A percentile compares a stretch with the other conserved stretches of the same genome.
These are phyloP conservation scores for Nemapogon koenigi DNA, from an alignment of 2,888 invertebrate genomes.

Conservation along the genomic window DNA sequence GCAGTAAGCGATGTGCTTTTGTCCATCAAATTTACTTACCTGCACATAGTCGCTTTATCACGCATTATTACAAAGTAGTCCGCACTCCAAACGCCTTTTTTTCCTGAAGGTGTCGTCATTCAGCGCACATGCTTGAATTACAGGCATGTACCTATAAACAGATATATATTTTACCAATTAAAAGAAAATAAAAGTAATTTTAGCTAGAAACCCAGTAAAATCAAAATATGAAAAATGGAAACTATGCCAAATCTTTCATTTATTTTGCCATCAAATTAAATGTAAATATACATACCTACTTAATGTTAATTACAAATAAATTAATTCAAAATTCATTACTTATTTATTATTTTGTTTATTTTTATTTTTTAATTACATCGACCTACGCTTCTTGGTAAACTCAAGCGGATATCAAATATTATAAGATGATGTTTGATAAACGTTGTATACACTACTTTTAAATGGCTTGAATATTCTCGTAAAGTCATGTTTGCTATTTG, in stretches of 20 bases:
- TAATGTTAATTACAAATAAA: not conserved
- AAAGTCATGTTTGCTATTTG: too few species aligned
- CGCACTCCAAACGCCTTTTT: slow-evolving; percentile 31
- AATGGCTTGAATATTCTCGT: too few species aligned
- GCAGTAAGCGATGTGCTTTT: slow-evolving; percentile 43
- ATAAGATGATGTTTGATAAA: too few species aligned
- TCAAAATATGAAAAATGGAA: too few species aligned
- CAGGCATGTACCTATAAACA: slow-evolving; percentile 5
- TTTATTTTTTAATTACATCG: slow-evolving; percentile 1
- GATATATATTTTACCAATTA: too few species aligned
- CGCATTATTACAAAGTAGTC: slow-evolving; percentile 58
- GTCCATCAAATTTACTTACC: slow-evolving; percentile 24
- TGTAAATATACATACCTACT: not conserved
- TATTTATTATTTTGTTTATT: slow-evolving; percentile 1
- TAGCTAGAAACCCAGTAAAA: too few species aligned
- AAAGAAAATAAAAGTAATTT: too few species aligned
- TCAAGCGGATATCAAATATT: slow-evolving; percentile 43
- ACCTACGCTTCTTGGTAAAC: slow-evolving; percentile 59
- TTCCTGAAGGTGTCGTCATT: not conserved
- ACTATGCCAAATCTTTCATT: too few species aligned
- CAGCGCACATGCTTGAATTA: not conserved
- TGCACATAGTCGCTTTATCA: slow-evolving; percentile 61
- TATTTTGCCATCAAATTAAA: too few species aligned
- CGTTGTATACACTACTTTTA: too few species aligned
- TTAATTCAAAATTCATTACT: not conserved